Evolutionary conservation across 1,140 invertebrate species (phyloP), one percentile per base, ranked within the genome.

Genomic region (Macrotrachela quadricornifera): DNA sequence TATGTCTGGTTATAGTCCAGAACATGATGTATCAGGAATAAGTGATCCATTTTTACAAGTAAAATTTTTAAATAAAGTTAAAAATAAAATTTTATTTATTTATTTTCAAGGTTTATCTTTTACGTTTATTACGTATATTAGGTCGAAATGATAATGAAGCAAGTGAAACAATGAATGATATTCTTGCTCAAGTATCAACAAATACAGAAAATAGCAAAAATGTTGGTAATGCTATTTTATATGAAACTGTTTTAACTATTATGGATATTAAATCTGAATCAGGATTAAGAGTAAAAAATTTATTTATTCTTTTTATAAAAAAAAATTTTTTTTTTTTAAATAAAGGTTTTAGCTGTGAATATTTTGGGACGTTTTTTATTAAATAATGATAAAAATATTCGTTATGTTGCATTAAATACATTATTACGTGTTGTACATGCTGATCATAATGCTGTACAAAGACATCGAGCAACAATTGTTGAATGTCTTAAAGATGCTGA

Each of bases 161-260:
- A 1, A 96, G 91, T 16, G 94, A 99, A 74, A 85, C 88, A 8
- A 97, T 99, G 92, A 97, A 97, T 70, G 94, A 99, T 69, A 95
- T 99, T 59, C 74, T 99, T 56, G 91, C 94, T 15, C 90, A 96
- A 73, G 73, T 76, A 62, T 88, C 90, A 2, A 95, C 90, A 13
- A 95, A 94, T 64, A 95, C 90, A 4, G 90, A 96, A 71, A 91
- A 86, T 6, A 90, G 81, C 64, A 95, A 95, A 75, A 96, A 95
- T 71, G 90, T 95, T 39, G 90, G 90, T 52, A 95, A 95, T 71
- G 91, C 90, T 13, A 94, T 95, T 64, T 71, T 95, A 0, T 95
- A 95, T 65, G 90, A 95, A 72, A 94, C 90, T 11, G 91, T 95
- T 14, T 71, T 95, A 3, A 92, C 90, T 1, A 95, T 96, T 46